Evolutionary conservation across 1,140 invertebrate species (phyloP).

Genomic region (Drosophila ananassae): DNA sequence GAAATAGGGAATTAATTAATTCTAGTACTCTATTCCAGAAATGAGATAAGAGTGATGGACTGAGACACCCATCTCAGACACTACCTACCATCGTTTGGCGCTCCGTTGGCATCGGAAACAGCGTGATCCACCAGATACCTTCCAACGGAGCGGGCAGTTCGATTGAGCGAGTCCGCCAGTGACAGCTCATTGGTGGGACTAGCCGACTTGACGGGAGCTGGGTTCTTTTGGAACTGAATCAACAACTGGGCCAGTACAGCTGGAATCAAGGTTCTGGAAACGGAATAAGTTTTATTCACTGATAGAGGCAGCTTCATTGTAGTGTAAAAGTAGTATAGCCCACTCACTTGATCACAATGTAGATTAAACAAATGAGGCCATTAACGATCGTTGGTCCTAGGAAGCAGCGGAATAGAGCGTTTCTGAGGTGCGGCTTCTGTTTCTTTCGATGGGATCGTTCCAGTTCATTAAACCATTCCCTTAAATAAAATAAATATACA

Average conservation of each 20-base stretch:
- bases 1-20: background rate
- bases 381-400: slow-evolving; percentile 82
- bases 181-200: background rate
- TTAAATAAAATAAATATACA: slow-evolving; percentile 49
- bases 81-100: slow-evolving; percentile 4
- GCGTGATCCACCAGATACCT: slow-evolving; percentile 7
- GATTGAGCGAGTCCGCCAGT: slow-evolving; percentile 31
- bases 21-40: background rate
- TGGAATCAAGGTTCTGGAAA: slow-evolving; percentile 84
- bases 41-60: background rate
- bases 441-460: slow-evolving; percentile 70
- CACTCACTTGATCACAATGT: slow-evolving; percentile 84
- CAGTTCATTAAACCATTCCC: slow-evolving; percentile 85
- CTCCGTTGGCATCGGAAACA: slow-evolving; percentile 11
- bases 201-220: background rate
- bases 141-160: slow-evolving; percentile 47
- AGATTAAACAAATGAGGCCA: slow-evolving; percentile 84
- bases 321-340: background rate
- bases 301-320: background rate
- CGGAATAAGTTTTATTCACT: rapidly evolving
- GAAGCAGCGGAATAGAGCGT: slow-evolving; percentile 84
- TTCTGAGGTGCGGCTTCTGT: slow-evolving; percentile 83
- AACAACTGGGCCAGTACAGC: slow-evolving; percentile 84
- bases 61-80: background rate
- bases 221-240: slow-evolving; percentile 71